Base-by-base conservation (phyloP, 2,797 vertebrate genomes). In the Microctenopoma lineatum region DNA sequence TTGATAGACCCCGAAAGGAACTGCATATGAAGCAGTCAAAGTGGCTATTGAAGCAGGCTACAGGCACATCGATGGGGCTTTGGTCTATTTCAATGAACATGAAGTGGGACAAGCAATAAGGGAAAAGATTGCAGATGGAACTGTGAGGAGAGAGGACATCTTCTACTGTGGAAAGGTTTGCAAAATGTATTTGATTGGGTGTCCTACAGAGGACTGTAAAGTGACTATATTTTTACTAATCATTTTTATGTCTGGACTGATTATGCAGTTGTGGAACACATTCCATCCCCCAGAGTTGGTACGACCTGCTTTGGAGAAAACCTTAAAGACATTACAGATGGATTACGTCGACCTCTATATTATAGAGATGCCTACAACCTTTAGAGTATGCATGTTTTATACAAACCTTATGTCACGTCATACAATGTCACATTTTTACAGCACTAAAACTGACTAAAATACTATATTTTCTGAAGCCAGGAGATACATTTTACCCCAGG, bases 101-200 rank as follows among this genome's bases (percentile, higher is more conserved):
- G 97, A 98, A 68, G 95, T 98, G 12, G 97, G 97, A 21, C 92
- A 95, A 76, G 97, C 96, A 56, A 96, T 98, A 66, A 88, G 90
- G 14, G 96, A 97, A 45, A 98, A 97, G 89, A 96, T 97, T 50
- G 90, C 93, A n/a, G 96, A 98, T 75, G 96, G 97, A 42, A 96
- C 86, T 6, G 92, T 97, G 63, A 95, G 83, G 66, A 84, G 96
- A 85, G 95, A 97, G 72, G 96, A 98, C 32, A 93, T 99, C 57
- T 98, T 96, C 87, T 98, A 97, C 87, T 99, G 97, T 16, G 97
- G 97, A 75, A 98, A 98, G 94, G 97, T 99, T 73, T 50, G 59
- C 6, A 48, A 7, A 41, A 15, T 87, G 90, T 94, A 0, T 11
- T 61, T 67, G 2, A 13, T 12, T 46, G 15, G 42, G 6, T 7